Evolutionary conservation across 1,140 invertebrate genomes (phyloP).

Genomic region (Druon quercuslanigerum): DNA sequence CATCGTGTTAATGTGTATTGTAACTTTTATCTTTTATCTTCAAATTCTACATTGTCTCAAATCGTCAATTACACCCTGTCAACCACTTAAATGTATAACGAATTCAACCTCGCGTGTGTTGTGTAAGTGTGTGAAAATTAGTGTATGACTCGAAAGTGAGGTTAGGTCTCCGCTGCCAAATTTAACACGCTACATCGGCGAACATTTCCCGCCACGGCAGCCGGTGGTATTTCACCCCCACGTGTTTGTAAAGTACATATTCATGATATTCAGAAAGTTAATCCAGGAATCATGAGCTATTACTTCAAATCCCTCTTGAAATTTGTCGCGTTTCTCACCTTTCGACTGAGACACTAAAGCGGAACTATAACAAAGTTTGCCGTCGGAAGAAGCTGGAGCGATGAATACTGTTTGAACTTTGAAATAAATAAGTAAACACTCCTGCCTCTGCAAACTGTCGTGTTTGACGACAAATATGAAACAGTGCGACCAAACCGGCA

Average conservation of each 20-base stretch:
- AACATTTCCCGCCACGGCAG: not conserved
- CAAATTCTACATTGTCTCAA: constrained; percentile 18
- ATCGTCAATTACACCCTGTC: not conserved
- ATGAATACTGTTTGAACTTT: constrained; percentile 38
- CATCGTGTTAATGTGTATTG: not conserved
- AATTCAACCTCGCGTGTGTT: not conserved
- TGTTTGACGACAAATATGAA: constrained; percentile 59
- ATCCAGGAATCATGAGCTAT: no score
- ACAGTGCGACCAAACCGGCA: not conserved
- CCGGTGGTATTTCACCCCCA: not conserved
- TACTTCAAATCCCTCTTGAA: not conserved
- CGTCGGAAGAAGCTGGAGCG: constrained; percentile 2
- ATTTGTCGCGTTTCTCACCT: not conserved
- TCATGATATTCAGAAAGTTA: not conserved
- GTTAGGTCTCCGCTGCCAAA: not conserved
- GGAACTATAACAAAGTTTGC: constrained; percentile 31
- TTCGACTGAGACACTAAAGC: constrained; percentile 11
- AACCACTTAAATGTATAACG: not conserved
- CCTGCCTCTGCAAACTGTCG: constrained; percentile 37
- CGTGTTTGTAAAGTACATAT: not conserved
- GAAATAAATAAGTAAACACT: constrained; percentile 41
- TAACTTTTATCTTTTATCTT: not conserved
- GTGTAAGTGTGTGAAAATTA: not conserved
- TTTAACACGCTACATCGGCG: not conserved
- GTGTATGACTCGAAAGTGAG: not conserved